A percentile compares a stretch with the other conserved stretches of the same genome.
Evolutionary conservation across 2,888 invertebrate genomes (phyloP).

Genomic region (Pachliopta kotzebuea): DNA sequence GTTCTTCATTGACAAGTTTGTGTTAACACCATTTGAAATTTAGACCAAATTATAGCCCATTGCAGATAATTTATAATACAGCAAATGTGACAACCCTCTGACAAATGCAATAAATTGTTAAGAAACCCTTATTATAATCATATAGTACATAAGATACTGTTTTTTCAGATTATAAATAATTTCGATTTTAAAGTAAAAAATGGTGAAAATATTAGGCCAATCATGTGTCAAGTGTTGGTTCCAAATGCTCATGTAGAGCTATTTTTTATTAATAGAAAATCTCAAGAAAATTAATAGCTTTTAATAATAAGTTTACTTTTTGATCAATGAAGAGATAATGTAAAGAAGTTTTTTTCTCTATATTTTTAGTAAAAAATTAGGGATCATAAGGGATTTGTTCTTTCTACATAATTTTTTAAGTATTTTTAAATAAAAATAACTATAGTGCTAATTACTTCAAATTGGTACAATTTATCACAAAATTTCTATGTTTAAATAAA

Average conservation of each 20-base stretch:
- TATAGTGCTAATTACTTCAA: background rate
- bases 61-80: no score
- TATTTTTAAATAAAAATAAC: no score
- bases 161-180: slow-evolving; percentile 76
- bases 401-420: no score
- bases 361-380: background rate
- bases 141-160: slow-evolving; percentile 3
- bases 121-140: no score
- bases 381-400: no score
- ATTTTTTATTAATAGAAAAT: slow-evolving; percentile 41
- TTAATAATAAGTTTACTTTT: background rate
- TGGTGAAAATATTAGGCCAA: slow-evolving; percentile 66
- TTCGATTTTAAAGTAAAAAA: slow-evolving; percentile 77
- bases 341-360: background rate
- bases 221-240: slow-evolving; percentile 79
- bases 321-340: no score
- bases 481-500: background rate
- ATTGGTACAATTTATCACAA: background rate
- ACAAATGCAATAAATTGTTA: no score
- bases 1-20: no score
- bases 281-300: background rate
- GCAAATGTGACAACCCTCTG: no score
- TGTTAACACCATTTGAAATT: no score
- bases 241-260: slow-evolving; percentile 75
- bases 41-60: no score